phyloP scores from a whole-genome alignment of 2,888 invertebrate species.

The Ariolimax columbianus region DNA sequence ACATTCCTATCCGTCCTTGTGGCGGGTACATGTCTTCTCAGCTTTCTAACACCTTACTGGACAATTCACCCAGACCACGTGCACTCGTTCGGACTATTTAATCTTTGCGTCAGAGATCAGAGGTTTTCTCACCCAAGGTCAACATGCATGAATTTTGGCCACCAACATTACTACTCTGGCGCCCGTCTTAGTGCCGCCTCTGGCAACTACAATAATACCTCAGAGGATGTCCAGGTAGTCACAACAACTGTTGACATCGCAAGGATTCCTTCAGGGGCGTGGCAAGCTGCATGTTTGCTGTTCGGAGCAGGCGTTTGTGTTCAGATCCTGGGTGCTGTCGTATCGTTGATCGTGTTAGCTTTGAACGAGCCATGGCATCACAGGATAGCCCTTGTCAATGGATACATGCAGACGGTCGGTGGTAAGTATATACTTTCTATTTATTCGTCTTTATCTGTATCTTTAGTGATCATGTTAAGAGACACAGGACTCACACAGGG shows the following conservation, averaged over 20 bases:
- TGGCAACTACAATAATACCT: background rate
- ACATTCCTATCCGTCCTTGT: conserved; percentile 73
- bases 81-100: conserved; percentile 67
- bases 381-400: conserved; percentile 52
- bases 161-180: conserved; percentile 7
- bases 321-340: conserved; percentile 62
- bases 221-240: background rate
- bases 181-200: background rate
- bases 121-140: conserved; percentile 35
- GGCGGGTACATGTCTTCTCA: conserved; percentile 72
- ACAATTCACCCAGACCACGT: conserved; percentile 67
- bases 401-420: conserved; percentile 57
- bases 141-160: conserved; percentile 50
- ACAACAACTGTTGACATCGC: conserved; percentile 53
- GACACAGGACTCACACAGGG: too few relatives aligned
- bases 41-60: conserved; percentile 77
- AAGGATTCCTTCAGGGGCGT: conserved; percentile 63
- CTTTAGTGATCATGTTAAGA: too few relatives aligned
- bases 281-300: conserved; percentile 70
- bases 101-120: conserved; percentile 61
- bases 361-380: conserved; percentile 50
- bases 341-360: conserved; percentile 47
- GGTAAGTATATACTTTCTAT: conserved; percentile 38
- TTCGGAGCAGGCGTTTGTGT: conserved; percentile 71
- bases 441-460: background rate